These are phyloP conservation scores for Anomalospiza imberbis DNA, from an alignment of 2,797 vertebrate genomes.

Conservation along the genomic window DNA sequence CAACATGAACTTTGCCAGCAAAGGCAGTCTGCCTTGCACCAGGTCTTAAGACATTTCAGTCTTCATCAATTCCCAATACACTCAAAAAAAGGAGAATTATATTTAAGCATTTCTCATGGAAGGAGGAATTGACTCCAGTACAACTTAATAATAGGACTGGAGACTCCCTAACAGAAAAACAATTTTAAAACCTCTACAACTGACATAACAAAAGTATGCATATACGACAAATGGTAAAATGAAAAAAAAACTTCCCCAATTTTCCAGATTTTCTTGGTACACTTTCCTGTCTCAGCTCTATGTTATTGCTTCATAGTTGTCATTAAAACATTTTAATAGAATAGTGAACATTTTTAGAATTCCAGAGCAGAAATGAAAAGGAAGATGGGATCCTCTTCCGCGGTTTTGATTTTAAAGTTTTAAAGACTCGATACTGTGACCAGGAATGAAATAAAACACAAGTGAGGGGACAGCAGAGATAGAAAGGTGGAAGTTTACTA, in stretches of 20 bases:
- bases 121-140: background rate
- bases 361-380: background rate
- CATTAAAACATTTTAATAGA: slow-evolving; percentile 2
- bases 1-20: background rate
- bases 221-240: background rate
- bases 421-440: background rate
- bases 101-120: background rate
- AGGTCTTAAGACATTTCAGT: background rate
- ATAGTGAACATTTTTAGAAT: background rate
- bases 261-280: background rate
- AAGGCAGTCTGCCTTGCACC: background rate
- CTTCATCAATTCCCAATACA: background rate
- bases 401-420: background rate
- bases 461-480: background rate
- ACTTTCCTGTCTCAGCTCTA: background rate
- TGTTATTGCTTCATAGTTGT: background rate
- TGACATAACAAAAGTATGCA: background rate
- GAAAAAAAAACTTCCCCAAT: background rate
- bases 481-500: background rate
- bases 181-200: background rate
- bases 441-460: background rate
- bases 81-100: background rate
- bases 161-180: background rate
- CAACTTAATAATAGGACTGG: background rate
- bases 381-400: background rate